These are phyloP conservation scores for Paragorgia papillata DNA, from an alignment of 92 coral and sea anemone species.

Conservation along the genomic window DNA sequence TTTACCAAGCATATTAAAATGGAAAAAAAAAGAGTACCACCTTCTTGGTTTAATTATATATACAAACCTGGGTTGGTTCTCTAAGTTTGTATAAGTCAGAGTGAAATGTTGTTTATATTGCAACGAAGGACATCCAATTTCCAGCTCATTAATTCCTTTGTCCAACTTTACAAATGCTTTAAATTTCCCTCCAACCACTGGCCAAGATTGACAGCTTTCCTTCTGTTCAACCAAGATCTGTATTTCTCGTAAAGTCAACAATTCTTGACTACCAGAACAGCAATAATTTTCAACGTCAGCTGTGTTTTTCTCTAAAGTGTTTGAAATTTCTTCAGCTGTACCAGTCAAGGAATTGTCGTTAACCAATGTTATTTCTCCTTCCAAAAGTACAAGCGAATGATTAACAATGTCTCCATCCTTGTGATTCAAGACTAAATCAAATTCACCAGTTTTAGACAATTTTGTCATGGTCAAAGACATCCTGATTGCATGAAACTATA, in stretches of 20 bases:
- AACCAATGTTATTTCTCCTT: constrained; percentile 49
- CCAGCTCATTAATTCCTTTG: constrained; percentile 68
- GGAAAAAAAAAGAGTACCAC: too few species aligned
- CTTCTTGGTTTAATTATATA: too few species aligned
- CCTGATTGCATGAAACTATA: too few species aligned
- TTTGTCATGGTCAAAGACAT: not conserved
- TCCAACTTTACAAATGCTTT: constrained; percentile 68
- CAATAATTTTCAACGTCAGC: constrained; percentile 2
- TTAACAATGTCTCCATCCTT: constrained; percentile 63
- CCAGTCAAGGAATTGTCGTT: not conserved
- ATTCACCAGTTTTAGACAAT: not conserved
- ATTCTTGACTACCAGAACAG: not conserved
- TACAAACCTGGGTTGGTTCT: constrained; percentile 27
- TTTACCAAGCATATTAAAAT: too few species aligned
- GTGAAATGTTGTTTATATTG: not conserved
- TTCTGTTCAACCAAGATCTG: constrained; percentile 1
- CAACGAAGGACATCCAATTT: constrained; percentile 39
- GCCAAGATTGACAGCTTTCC: constrained; percentile 63
- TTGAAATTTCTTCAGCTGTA: not conserved
- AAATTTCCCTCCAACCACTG: constrained; percentile 69
- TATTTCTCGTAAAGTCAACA: not conserved
- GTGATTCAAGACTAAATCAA: constrained; percentile 45
- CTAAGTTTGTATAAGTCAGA: not conserved
- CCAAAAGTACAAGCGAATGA: constrained; percentile 74
- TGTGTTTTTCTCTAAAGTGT: not conserved